A percentile compares a stretch with the other conserved stretches of the same genome.
Evolutionary conservation across 2,113 vertebrate species (phyloP).

Genomic region (Daboia siamensis): DNA sequence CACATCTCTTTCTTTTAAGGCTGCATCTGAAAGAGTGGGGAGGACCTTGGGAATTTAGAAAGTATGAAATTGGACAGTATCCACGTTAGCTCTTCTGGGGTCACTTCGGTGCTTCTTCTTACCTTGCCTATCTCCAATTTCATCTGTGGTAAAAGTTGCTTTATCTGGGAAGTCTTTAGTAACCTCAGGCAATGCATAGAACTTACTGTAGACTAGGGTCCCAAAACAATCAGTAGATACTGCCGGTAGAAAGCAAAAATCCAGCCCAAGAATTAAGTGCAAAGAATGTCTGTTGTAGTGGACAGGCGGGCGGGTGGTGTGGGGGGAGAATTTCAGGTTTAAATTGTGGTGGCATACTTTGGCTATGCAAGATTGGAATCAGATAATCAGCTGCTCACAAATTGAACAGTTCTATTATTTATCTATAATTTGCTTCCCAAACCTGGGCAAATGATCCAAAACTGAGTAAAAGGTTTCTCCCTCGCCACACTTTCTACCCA

Average conservation of each 20-base stretch:
- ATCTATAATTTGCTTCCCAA: not conserved
- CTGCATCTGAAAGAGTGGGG: slow-evolving; percentile 47
- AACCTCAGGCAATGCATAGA: not conserved
- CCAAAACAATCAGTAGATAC: not conserved
- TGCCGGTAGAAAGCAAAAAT: not conserved
- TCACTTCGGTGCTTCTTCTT: not conserved
- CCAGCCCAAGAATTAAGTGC: slow-evolving; percentile 11
- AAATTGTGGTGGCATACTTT: not conserved
- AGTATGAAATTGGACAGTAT: slow-evolving; percentile 48
- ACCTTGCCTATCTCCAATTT: not conserved
- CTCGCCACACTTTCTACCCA: not conserved
- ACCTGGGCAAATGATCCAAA: not conserved
- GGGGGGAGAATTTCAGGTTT: not conserved
- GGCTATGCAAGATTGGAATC: not conserved
- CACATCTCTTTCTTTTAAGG: slow-evolving; percentile 56
- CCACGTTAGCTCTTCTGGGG: not conserved
- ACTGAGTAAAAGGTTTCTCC: not conserved
- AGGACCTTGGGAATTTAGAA: slow-evolving; percentile 42
- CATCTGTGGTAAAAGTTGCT: not conserved
- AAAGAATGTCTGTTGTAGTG: not conserved
- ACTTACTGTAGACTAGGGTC: not conserved
- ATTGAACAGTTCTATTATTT: not conserved
- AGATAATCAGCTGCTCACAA: not conserved
- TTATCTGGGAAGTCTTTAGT: not conserved
- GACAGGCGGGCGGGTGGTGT: not conserved